phyloP scores from a whole-genome alignment of 2,797 vertebrate genomes.

The Yasuhikotakia modesta region DNA sequence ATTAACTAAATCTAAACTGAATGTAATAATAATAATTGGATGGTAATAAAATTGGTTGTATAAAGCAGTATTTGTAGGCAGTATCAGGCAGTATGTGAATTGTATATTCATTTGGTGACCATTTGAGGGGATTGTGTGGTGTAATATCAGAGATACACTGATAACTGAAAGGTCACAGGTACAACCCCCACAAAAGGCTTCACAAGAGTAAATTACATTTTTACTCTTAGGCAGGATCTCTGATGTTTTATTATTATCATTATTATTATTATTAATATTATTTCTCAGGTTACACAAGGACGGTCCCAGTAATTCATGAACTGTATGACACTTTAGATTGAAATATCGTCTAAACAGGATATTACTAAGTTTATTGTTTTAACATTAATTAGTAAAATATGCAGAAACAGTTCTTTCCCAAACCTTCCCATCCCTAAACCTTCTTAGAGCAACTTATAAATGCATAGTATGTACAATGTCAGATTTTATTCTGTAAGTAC shows the following conservation, averaged over 20 bases:
- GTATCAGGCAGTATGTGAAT: not conserved
- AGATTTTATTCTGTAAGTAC: no score
- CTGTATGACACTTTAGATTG: not conserved
- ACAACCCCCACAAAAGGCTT: not conserved
- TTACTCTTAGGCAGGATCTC: not conserved
- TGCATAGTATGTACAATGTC: no score
- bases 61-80: not conserved
- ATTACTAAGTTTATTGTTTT: no score
- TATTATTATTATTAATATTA: no score
- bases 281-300: not conserved
- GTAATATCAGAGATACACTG: slow-evolving; percentile 9
- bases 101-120: not conserved
- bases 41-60: not conserved
- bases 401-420: no score
- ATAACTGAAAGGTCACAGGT: slow-evolving; percentile 10
- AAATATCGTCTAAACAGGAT: no score
- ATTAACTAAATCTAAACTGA: no score
- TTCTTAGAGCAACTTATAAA: no score
- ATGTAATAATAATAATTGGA: not conserved
- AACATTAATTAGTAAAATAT: no score
- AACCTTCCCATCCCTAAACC: no score
- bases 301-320: not conserved
- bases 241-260: no score
- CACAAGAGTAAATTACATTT: not conserved
- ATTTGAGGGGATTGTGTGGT: not conserved